A percentile compares a stretch with the other conserved stretches of the same genome.
Conservation (phyloP, 2,113 vertebrate species). For the Progne subis region DNA sequence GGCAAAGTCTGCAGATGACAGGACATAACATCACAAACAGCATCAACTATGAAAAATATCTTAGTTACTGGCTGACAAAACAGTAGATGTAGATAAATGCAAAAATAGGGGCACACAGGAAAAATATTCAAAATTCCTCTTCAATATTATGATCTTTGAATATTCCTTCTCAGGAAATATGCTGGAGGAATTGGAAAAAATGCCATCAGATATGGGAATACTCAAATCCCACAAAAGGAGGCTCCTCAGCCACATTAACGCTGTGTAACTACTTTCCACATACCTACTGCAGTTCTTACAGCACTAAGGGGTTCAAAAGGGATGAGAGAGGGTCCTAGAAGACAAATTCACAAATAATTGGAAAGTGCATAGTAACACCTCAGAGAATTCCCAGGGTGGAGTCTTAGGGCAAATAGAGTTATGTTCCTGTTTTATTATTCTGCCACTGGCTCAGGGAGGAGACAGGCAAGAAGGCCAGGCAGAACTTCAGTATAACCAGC, state of each 20-base stretch:
- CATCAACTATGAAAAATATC: background rate
- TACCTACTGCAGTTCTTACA: background rate
- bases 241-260: background rate
- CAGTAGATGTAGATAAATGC: background rate
- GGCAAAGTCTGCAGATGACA: background rate
- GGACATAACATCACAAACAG: background rate
- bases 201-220: background rate
- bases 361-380: background rate
- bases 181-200: background rate
- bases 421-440: background rate
- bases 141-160: background rate
- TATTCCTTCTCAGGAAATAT: background rate
- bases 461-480: background rate
- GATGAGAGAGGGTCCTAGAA: background rate
- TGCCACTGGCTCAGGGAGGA: accelerated
- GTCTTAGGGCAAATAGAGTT: background rate
- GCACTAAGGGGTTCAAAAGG: background rate
- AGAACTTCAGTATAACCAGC: background rate
- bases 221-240: background rate
- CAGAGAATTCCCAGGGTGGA: background rate
- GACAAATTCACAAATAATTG: background rate
- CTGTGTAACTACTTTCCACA: background rate
- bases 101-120: background rate
- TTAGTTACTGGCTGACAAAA: background rate
- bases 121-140: background rate